Evolutionary conservation across 37 sponge, comb jelly and placozoan species (phyloP).

Genomic region (Cliona cf. orientalis): DNA sequence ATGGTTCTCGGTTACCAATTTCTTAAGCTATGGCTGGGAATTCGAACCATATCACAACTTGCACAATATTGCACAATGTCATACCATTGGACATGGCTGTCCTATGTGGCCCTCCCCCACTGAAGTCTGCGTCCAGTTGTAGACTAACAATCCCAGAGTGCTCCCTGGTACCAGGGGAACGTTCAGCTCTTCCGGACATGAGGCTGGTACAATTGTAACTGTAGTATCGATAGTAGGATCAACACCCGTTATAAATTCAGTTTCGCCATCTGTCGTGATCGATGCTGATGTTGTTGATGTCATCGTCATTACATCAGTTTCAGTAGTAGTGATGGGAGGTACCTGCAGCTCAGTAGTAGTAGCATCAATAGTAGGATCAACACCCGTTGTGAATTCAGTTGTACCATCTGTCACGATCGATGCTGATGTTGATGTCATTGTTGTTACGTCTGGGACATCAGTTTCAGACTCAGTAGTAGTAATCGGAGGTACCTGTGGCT

Average conservation of each 20-base stretch:
- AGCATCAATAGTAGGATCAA: background rate
- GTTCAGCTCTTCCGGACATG: background rate
- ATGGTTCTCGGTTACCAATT: no score
- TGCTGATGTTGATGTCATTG: background rate
- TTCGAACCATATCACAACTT: no score
- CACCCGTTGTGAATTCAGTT: background rate
- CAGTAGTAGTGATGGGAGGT: background rate
- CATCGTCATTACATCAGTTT: background rate
- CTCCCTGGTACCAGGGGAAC: background rate
- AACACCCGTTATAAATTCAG: no score
- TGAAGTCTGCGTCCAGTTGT: background rate
- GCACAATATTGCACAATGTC: no score
- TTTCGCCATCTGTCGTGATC: no score
- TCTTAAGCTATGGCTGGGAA: no score
- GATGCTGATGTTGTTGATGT: background rate
- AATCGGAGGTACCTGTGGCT: background rate
- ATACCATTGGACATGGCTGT: background rate
- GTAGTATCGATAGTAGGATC: background rate
- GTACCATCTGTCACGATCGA: background rate
- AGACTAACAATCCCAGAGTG: background rate
- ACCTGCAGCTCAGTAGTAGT: background rate
- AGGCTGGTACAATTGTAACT: background rate
- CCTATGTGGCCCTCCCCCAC: background rate
- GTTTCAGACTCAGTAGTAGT: background rate
- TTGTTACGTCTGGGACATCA: background rate